Evolutionary conservation across 1,140 invertebrate genomes (phyloP).

Genomic region (Trypoxylus dichotomus): DNA sequence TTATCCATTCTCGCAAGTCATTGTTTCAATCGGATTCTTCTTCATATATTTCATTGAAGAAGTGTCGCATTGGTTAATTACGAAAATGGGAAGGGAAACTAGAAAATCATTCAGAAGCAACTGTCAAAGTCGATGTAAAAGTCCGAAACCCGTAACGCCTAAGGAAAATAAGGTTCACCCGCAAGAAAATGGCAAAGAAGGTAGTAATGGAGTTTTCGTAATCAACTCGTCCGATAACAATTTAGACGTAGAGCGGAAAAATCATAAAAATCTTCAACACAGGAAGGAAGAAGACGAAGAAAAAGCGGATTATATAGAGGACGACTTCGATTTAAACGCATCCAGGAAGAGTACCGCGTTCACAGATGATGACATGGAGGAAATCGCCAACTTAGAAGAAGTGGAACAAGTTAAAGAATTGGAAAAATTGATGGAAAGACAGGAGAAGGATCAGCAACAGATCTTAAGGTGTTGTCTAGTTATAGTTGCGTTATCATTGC

Average conservation of each 20-base stretch:
- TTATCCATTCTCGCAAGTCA: conserved; percentile 58
- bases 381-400: conserved; percentile 17
- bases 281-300: conserved; percentile 8
- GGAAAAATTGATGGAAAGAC: conserved; percentile 34
- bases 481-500: conserved; percentile 76
- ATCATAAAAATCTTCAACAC: conserved; percentile 28
- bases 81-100: conserved; percentile 13
- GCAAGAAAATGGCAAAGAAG: neutral
- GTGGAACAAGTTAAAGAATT: conserved; percentile 28
- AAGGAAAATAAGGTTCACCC: conserved; percentile 31
- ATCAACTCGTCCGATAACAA: neutral
- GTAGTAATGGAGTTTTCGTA: neutral
- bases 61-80: conserved; percentile 49
- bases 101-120: neutral
- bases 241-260: conserved; percentile 1
- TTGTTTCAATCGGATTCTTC: conserved; percentile 64
- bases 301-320: neutral
- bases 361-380: neutral
- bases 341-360: neutral
- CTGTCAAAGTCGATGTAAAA: neutral
- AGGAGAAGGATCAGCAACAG: conserved; percentile 45
- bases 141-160: neutral
- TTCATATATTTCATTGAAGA: conserved; percentile 65
- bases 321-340: neutral
- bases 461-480: conserved; percentile 65